phyloP scores from a whole-genome alignment of 2,888 invertebrate genomes.

The Rhaphigaster nebulosa region DNA sequence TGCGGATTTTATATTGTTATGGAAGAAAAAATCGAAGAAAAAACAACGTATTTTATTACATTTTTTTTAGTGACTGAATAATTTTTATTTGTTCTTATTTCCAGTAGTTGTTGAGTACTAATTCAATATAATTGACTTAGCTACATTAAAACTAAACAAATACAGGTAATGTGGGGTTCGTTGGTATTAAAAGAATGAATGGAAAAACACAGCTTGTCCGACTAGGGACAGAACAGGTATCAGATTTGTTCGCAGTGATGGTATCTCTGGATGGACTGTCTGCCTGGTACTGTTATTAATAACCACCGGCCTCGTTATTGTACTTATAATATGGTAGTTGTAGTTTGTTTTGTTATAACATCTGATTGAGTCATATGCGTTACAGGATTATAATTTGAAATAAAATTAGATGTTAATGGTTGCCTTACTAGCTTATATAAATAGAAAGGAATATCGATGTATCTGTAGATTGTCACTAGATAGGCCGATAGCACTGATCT shows the following conservation, averaged over 20 bases:
- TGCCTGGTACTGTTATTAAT: neutral
- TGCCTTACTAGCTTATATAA: neutral
- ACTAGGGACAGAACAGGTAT: slow-evolving; percentile 10
- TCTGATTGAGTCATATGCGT: neutral
- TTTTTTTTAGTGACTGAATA: no score
- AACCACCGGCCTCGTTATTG: neutral
- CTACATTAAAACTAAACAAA: no score
- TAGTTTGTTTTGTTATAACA: neutral
- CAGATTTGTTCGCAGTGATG: neutral
- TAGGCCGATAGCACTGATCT: no score
- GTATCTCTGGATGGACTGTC: neutral
- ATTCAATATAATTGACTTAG: no score
- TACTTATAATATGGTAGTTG: neutral
- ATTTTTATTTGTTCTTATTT: no score
- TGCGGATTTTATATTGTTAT: no score
- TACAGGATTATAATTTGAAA: neutral
- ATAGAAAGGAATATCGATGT: neutral
- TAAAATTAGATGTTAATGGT: neutral
- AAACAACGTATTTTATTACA: no score
- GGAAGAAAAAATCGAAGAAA: no score
- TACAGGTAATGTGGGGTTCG: neutral
- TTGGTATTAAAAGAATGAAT: neutral
- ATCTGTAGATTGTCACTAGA: neutral
- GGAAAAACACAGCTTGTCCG: neutral
- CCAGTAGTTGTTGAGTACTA: no score